Base-by-base conservation (phyloP, 1,140 invertebrate species). In the Drosophila arizonae region DNA sequence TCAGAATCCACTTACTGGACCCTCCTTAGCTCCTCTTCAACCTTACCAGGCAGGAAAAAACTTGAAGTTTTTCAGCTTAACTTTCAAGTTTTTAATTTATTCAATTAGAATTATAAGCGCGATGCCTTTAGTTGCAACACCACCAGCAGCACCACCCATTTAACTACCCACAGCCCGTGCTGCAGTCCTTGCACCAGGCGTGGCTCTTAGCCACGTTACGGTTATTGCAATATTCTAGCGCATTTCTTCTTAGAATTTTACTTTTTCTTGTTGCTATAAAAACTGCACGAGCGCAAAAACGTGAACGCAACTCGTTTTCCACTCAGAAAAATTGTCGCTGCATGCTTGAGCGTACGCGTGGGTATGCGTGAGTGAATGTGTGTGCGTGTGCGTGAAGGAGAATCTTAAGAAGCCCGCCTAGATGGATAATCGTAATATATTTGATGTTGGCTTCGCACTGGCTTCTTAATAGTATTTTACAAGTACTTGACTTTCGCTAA, bases 311-410 rank as follows among this genome's bases (percentile, higher is more conserved):
- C 81, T 71, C 82, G 72, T 79, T 87, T 87, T 69, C 82, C 61
- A 87, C 79, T 87, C 82, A 68, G 70, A 69, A 63, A 87, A 87
- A 86, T 87, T 86, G 78, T 87, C 81, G 75, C 78, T 67, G 78
- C 78, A 72, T 81, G 75, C 71, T 81, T 78, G 70, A 76, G 69
- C 77, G 73, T 68, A 64, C 70, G 30, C 64, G 36, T 26, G 41
- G 51, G 50, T 24, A 8, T 43, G 8, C 28, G 28, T 46, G 48
- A 43, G 15, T 48, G 28, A 6, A 52, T 48, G 52, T 39, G 63
- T 57, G 30, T 39, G 4, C 24, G 10, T 41, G 10, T 21, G 54
- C n/a, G 11, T 67, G 6, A 30, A 17, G 24, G 9, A 13, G 50
- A 11, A 61, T 13, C 46, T 61, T 57, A 48, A 57, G 15, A 33